Conservation (phyloP, 2,113 vertebrate species). For the Aramus guarauna region DNA sequence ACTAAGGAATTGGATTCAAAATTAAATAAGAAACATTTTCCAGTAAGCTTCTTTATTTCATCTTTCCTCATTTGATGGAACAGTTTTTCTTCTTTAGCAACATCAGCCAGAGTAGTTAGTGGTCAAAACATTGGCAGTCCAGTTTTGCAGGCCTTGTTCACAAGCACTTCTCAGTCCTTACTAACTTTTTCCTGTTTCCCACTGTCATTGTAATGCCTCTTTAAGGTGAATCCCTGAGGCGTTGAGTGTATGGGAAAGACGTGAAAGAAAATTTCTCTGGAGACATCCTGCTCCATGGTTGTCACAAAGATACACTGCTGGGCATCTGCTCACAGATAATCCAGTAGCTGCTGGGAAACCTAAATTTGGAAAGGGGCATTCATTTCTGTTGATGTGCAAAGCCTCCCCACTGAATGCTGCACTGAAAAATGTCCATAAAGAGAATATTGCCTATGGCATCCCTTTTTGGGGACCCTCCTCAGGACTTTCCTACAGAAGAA, state of each 20-base stretch:
- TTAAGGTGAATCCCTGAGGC: neutral
- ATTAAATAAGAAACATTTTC: neutral
- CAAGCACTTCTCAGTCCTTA: neutral
- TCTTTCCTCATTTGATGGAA: neutral
- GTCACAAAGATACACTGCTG: neutral
- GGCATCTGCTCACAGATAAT: neutral
- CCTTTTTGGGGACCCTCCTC: neutral
- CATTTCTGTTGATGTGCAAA: neutral
- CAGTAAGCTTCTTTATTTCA: neutral
- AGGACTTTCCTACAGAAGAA: neutral
- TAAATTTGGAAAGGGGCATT: neutral
- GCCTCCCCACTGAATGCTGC: neutral
- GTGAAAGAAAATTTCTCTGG: neutral
- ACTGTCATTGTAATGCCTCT: neutral
- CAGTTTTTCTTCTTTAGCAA: neutral
- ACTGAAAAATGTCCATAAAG: neutral
- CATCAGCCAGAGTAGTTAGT: neutral
- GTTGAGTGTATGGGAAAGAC: neutral
- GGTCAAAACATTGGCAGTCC: neutral
- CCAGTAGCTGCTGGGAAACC: neutral
- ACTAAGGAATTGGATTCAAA: neutral
- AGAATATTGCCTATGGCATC: neutral
- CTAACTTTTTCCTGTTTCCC: neutral
- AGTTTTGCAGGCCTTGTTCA: neutral
- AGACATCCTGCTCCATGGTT: neutral